phyloP scores from a whole-genome alignment of 2,113 vertebrate species.

The Brienomyrus longianalis region DNA sequence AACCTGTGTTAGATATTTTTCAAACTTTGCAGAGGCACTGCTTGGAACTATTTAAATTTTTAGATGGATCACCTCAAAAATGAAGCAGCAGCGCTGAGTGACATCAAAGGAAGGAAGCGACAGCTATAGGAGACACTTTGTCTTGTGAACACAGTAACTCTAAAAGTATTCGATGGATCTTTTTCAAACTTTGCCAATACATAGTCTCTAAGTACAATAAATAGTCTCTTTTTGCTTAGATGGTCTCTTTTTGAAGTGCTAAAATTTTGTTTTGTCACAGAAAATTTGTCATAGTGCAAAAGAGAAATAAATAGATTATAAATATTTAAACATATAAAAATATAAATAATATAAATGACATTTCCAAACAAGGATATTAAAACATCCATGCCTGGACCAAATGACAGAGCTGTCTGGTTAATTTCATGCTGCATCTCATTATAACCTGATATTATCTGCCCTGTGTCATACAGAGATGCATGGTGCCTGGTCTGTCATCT shows the following conservation, averaged over 20 bases:
- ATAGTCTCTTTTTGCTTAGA: too few species aligned
- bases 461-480: not conserved
- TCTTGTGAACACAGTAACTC: too few species aligned
- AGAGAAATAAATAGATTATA: too few species aligned
- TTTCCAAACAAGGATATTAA: too few species aligned
- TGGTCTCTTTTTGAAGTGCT: too few species aligned
- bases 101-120: not conserved
- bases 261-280: too few species aligned
- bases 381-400: not conserved
- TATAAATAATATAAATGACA: not conserved
- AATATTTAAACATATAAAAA: too few species aligned
- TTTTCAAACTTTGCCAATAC: too few species aligned
- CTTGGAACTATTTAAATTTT: not conserved
- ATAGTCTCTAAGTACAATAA: too few species aligned
- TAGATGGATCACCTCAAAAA: not conserved
- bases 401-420: not conserved
- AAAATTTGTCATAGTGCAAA: too few species aligned
- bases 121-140: not conserved
- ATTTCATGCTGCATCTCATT: not conserved
- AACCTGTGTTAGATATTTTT: not conserved
- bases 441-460: not conserved
- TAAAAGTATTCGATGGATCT: too few species aligned
- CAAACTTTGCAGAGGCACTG: not conserved
- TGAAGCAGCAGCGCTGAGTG: not conserved
- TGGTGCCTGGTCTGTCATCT: not conserved